A percentile compares a stretch with the other conserved stretches of the same genome.
Evolutionary conservation across 1,140 invertebrate genomes (phyloP).

Genomic region (Drosophila lowei): DNA sequence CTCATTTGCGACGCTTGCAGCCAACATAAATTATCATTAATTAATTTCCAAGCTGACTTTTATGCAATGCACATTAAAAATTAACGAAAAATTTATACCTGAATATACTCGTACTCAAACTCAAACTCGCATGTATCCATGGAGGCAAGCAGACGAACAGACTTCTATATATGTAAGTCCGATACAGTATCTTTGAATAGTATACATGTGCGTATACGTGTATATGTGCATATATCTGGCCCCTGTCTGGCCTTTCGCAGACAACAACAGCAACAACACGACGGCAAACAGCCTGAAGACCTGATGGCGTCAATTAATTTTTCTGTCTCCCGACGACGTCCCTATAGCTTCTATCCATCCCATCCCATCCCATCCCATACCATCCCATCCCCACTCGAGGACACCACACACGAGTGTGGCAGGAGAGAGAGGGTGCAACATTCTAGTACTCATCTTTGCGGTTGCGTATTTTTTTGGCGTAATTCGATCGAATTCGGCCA

Average conservation of each 20-base stretch:
- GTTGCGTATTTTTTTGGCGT: conserved; percentile 18
- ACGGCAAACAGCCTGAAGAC: conserved; percentile 22
- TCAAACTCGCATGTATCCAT: neutral
- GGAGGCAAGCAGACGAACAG: no score
- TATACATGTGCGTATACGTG: neutral
- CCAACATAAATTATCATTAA: conserved; percentile 78
- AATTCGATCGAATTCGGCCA: conserved; percentile 27
- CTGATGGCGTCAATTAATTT: conserved; percentile 73
- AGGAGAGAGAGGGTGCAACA: conserved; percentile 7
- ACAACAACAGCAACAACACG: conserved; percentile 45
- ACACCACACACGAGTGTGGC: conserved; percentile 30
- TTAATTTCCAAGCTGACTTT: conserved; percentile 76
- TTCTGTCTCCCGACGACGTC: conserved; percentile 29
- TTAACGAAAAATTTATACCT: conserved; percentile 8
- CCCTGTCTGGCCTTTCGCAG: conserved; percentile 59
- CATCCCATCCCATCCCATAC: neutral
- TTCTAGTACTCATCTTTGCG: neutral
- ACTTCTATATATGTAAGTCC: neutral
- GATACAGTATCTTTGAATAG: conserved; percentile 1
- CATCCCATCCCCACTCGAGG: conserved; percentile 6
- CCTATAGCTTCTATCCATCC: conserved; percentile 12
- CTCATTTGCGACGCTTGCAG: conserved; percentile 74
- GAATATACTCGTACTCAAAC: neutral
- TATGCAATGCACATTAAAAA: conserved; percentile 64
- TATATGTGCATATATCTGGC: conserved; percentile 9